Evolutionary conservation across 2,888 invertebrate genomes (phyloP), one percentile per base, ranked within the genome.

Genomic region (Xestoiulus laeticollis): DNA sequence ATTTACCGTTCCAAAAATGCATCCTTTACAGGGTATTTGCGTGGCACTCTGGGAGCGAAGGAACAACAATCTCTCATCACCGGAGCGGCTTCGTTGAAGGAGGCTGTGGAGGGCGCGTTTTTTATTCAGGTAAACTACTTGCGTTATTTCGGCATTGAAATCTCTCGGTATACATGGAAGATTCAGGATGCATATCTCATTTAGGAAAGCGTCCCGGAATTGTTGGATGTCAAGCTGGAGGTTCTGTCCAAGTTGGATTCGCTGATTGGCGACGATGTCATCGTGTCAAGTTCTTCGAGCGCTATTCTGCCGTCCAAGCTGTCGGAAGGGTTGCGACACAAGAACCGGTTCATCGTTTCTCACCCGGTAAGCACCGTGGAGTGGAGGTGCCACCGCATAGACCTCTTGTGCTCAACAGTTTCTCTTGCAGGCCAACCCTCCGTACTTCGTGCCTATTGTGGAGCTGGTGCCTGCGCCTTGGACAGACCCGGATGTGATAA

Each of bases 121-220:
- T 95, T 97, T 89, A 94, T 98, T 53, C 92, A 92, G 90, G 92
- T 92, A 89, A 87, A 30, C 30, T 86, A 87, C n/a, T 26, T 87
- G 16, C 26, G 10, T 87, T 22, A 43, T 32, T n/a, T n/a, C n/a
- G n/a, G n/a, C 82, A 19, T 59, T 22, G 19, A n/a, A 14, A 59
- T 26, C 16, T 32, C 10, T 48, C 19, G 30, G 8, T 19, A 38
- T 22, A 83, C 38, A 44, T 90, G 1, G 12, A 32, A 0, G 32
- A 87, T 22, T 88, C 90, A n/a, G n/a, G n/a, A n/a, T n/a, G n/a
- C 32, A n/a, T 38, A 10, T 53, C 0, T 48, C 26, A 85, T 88
- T n/a, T 97, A 99, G 93, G 99, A 99, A 93, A 98, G 98, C 92
- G 96, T 98, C 0, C 98, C 98, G 1, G 99, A 99, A 93, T 95